phyloP scores from a whole-genome alignment of 2,113 vertebrate genomes.

The Sorex araneus region DNA sequence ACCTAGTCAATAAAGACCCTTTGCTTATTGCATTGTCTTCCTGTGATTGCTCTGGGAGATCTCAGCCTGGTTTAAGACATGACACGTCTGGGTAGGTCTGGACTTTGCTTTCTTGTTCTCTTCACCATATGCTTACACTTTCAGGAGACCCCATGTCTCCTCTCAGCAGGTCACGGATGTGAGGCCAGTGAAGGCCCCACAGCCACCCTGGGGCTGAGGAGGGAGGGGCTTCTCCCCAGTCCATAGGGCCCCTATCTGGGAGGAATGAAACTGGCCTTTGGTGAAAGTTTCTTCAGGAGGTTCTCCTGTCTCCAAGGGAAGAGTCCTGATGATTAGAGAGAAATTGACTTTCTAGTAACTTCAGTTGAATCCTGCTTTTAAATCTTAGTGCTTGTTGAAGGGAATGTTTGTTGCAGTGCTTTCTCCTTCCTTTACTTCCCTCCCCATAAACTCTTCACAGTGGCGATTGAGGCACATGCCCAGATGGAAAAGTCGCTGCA shows the following conservation, averaged over 20 bases:
- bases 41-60: too few relatives aligned
- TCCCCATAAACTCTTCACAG: too few relatives aligned
- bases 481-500: too few relatives aligned
- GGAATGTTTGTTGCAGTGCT: neutral
- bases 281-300: neutral
- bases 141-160: neutral
- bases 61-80: too few relatives aligned
- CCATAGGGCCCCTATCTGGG: neutral
- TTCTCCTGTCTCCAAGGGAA: too few relatives aligned
- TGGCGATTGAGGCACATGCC: too few relatives aligned
- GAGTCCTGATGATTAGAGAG: neutral
- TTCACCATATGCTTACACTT: neutral
- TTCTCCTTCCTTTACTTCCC: too few relatives aligned
- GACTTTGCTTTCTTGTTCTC: neutral
- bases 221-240: too few relatives aligned
- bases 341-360: neutral
- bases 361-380: neutral
- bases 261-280: accelerated
- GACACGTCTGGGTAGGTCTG: too few relatives aligned
- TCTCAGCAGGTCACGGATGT: neutral
- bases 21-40: too few relatives aligned
- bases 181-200: neutral
- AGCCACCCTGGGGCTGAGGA: too few relatives aligned
- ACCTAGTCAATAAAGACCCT: too few relatives aligned
- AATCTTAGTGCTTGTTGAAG: neutral